phyloP scores from a whole-genome alignment of 2,113 vertebrate species.

The Aegithalos caudatus region DNA sequence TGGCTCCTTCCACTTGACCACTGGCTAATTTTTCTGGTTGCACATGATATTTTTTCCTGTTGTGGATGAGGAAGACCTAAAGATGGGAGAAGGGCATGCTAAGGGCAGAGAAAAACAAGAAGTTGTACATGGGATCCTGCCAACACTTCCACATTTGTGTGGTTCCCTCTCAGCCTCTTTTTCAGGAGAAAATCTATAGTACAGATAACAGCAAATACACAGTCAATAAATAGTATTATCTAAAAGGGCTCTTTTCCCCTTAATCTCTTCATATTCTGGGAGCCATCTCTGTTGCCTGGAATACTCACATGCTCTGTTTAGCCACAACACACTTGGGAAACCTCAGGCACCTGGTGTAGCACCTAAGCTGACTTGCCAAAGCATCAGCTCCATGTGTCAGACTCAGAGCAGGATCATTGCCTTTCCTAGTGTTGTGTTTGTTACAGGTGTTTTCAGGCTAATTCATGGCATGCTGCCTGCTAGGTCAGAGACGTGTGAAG shows the following conservation, averaged over 20 bases:
- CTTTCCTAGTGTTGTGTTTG: not conserved
- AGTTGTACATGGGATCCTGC: not conserved
- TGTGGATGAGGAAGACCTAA: not conserved
- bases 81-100: not conserved
- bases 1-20: not conserved
- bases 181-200: not conserved
- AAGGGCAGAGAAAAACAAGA: not conserved
- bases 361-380: not conserved
- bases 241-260: not conserved
- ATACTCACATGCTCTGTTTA: not conserved
- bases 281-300: not conserved
- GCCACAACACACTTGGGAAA: not conserved
- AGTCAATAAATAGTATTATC: not conserved
- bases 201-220: not conserved
- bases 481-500: not conserved
- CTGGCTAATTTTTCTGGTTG: not conserved
- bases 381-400: not conserved
- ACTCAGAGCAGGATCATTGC: not conserved
- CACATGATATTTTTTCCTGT: slow-evolving; percentile 14
- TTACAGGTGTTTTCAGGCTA: not conserved
- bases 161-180: not conserved
- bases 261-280: not conserved
- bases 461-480: not conserved
- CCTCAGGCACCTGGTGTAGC: not conserved
- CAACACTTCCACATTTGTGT: not conserved